Conservation (phyloP, 2,113 vertebrate genomes). For the Caretta caretta region DNA sequence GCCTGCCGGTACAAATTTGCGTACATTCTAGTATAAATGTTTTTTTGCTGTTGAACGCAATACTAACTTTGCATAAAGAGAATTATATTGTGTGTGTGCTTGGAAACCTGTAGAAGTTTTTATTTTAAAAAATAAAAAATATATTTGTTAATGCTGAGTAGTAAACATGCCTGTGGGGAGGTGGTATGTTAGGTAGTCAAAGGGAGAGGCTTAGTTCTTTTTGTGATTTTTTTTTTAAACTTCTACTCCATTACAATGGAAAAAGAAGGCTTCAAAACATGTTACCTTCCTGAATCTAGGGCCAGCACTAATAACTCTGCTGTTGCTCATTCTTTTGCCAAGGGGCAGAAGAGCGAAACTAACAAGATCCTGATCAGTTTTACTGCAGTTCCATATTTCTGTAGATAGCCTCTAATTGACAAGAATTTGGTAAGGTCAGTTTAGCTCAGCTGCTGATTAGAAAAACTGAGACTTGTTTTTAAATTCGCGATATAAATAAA, state of each 20-base stretch:
- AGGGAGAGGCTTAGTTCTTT: background rate
- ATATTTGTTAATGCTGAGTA: background rate
- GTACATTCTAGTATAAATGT: background rate
- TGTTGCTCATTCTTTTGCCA: rapidly evolving
- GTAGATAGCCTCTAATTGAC: background rate
- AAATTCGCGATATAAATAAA: background rate
- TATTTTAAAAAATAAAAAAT: background rate
- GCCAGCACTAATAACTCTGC: background rate
- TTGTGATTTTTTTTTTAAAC: background rate
- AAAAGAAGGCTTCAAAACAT: background rate
- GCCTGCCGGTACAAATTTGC: background rate
- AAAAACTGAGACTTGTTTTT: background rate
- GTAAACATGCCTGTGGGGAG: background rate
- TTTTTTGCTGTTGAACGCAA: background rate
- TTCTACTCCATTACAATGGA: background rate
- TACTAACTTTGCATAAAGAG: background rate
- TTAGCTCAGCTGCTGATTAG: background rate
- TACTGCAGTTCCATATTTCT: background rate
- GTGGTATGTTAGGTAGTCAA: background rate
- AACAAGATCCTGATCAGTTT: background rate
- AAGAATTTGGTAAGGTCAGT: rapidly evolving
- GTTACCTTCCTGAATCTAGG: background rate
- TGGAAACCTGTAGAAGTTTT: background rate
- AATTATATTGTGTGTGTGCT: background rate
- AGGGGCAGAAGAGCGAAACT: background rate